These are phyloP conservation scores for Cynopterus brachyotis DNA, from an alignment of 2,113 vertebrate species.

Conservation along the genomic window DNA sequence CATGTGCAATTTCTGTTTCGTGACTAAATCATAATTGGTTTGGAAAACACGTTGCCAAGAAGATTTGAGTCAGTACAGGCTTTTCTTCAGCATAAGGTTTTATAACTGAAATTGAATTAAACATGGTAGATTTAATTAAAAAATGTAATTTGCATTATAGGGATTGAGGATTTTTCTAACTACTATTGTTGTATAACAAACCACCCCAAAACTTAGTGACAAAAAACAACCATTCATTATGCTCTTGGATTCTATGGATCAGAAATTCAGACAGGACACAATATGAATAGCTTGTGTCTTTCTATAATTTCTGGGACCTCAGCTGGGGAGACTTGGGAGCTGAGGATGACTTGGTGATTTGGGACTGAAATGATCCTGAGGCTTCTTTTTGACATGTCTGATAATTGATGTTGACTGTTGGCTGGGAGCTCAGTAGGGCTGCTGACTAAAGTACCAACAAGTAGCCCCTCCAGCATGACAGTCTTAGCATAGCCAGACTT, in stretches of 20 bases:
- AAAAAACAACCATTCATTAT: not conserved
- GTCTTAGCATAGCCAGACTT: not conserved
- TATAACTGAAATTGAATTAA: slow-evolving; percentile 8
- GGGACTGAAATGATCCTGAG: not conserved
- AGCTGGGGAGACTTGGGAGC: not conserved
- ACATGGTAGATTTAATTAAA: not conserved
- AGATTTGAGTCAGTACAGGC: not conserved
- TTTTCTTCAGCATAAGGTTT: not conserved
- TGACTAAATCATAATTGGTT: not conserved
- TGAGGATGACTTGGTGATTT: not conserved
- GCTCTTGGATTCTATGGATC: not conserved
- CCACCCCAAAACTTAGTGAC: not conserved
- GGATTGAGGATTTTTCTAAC: not conserved
- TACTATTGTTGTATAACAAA: not conserved
- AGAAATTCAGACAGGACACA: not conserved
- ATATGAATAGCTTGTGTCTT: not conserved
- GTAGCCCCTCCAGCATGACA: not conserved
- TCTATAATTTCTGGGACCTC: not conserved
- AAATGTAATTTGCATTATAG: not conserved
- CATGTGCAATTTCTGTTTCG: not conserved
- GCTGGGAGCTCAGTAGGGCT: not conserved
- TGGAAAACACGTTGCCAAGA: not conserved
- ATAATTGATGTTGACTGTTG: not conserved
- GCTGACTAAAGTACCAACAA: not conserved
- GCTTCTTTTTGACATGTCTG: not conserved